Base-by-base conservation (phyloP, 2,888 invertebrate species). In the Platycheirus albimanus region DNA sequence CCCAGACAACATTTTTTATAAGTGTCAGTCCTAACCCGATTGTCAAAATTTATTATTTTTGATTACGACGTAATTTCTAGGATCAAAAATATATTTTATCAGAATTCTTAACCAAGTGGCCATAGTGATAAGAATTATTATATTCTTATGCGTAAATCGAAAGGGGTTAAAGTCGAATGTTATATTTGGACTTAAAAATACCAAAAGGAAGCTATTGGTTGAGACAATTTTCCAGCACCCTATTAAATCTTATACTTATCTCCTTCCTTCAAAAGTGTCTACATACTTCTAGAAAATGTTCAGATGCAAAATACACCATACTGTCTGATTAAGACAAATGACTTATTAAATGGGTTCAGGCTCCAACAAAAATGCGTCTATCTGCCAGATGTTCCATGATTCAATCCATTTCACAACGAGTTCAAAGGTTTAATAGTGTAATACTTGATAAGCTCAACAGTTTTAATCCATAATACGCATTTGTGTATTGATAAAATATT, bases 281-380 rank as follows among this genome's bases (percentile, higher is more conserved):
- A n/a, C 8, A 28, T 13, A 19, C 2, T 51, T 30, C 17, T 33
- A 54, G 54, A 38, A 36, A n/a, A n/a, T n/a, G 6, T 36, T 33
- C n/a, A 19, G 30, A 15, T 17, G n/a, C 15, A 54, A 33, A 20
- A 54, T n/a, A 54, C 36, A 30, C 36, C 54, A 36, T 8, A 17
- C 36, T 20, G 36, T 38, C 54, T 36, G 54, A 54, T 54, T 54
- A 54, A 52, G 33, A 36, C 36, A 36, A 17, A 54, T 36, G 36
- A 36, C 36, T 54, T 36, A 52, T 52, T 52, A 17, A 52, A 36
- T 54, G 36, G 4, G 36, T 54, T 11, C n/a, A 36, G 36, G 20
- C 54, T 38, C 0, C 3, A 54, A 36, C n/a, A 13, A 38, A 33
- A 54, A 54, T 54, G 54, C 54, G 36, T 54, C 36, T 19, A 54